These are phyloP conservation scores for Zonitis immaculata DNA, from an alignment of 2,888 invertebrate species.

Conservation along the genomic window DNA sequence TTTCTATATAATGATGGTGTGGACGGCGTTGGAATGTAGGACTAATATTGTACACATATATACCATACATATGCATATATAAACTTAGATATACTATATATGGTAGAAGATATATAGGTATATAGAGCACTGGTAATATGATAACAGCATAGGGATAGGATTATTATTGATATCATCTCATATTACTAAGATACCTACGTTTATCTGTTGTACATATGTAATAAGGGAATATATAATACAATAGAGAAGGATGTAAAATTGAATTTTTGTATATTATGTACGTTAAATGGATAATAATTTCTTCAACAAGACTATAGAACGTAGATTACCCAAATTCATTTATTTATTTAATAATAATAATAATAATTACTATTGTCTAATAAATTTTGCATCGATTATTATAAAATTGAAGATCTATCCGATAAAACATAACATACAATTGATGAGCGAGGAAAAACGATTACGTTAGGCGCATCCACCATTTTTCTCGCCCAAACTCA, in stretches of 20 bases:
- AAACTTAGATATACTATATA: constrained; percentile 8
- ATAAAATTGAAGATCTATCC: too few relatives aligned
- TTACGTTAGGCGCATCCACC: not conserved
- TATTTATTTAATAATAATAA: too few relatives aligned
- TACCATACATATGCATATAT: constrained; percentile 10
- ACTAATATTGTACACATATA: constrained; percentile 35
- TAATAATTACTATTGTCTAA: too few relatives aligned
- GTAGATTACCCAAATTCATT: too few relatives aligned
- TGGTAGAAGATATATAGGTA: constrained; percentile 27
- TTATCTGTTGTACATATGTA: not conserved
- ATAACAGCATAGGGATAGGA: not conserved
- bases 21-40: constrained; percentile 42
- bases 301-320: too few relatives aligned
- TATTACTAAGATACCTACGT: not conserved
- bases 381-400: too few relatives aligned
- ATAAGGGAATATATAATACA: not conserved
- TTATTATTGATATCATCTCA: not conserved
- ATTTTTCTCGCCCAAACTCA: too few relatives aligned
- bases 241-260: not conserved
- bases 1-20: constrained; percentile 44
- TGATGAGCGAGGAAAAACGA: too few relatives aligned
- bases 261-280: not conserved
- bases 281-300: not conserved
- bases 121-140: constrained; percentile 20
- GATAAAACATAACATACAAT: too few relatives aligned